These are phyloP conservation scores for Hydrocynus forskahlii DNA, from an alignment of 2,797 vertebrate species.

Conservation along the genomic window DNA sequence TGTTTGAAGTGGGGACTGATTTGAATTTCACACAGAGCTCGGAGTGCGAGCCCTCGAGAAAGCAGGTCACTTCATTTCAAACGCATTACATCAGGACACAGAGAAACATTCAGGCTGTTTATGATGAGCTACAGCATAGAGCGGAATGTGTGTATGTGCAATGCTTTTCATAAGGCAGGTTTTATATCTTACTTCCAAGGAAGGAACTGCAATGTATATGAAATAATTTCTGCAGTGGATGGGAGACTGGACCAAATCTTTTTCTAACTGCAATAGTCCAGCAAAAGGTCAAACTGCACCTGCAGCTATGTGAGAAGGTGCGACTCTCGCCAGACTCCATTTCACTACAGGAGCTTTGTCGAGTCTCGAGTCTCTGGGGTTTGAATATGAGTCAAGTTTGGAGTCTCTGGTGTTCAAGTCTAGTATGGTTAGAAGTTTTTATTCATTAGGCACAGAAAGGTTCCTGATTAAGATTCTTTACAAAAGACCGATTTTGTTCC, in stretches of 20 bases:
- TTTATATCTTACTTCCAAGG: not conserved
- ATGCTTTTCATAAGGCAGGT: too few relatives aligned
- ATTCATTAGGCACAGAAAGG: too few relatives aligned
- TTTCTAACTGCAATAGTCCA: not conserved
- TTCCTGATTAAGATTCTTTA: too few relatives aligned
- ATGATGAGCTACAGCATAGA: not conserved
- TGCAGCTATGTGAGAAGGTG: not conserved
- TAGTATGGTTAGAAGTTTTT: too few relatives aligned
- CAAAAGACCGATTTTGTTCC: too few relatives aligned
- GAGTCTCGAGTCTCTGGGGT: too few relatives aligned
- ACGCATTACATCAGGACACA: not conserved
- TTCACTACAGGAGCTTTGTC: not conserved
- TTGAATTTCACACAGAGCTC: slow-evolving; percentile 18
- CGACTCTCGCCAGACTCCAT: not conserved
- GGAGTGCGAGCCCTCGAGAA: not conserved
- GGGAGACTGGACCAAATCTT: not conserved
- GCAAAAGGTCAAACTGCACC: not conserved
- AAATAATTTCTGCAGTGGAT: not conserved
- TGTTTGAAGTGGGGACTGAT: slow-evolving; percentile 9
- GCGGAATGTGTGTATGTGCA: not conserved
- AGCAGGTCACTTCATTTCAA: slow-evolving; percentile 7
- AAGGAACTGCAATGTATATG: not conserved
- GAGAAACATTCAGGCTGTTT: not conserved
- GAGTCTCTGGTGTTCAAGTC: too few relatives aligned
- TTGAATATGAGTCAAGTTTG: too few relatives aligned